A percentile compares a stretch with the other conserved stretches of the same genome.
Conservation (phyloP, 2,797 vertebrate genomes). For the Rhinogobio ventralis region DNA sequence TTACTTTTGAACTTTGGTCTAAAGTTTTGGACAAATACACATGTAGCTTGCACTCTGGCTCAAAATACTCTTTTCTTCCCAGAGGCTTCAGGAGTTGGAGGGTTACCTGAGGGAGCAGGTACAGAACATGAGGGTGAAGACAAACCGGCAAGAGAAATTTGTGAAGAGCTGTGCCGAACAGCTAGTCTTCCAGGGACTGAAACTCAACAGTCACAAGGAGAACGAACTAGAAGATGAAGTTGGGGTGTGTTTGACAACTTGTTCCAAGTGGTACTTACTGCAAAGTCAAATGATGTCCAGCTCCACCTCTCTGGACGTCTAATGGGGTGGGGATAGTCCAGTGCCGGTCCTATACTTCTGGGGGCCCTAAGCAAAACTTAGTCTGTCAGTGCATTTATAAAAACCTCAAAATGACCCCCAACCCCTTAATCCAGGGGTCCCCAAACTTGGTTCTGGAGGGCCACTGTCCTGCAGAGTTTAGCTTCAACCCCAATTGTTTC, state of each 20-base stretch:
- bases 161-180: slow-evolving; percentile 75
- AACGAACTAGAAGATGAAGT: slow-evolving; percentile 73
- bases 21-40: not conserved
- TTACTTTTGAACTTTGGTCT: not conserved
- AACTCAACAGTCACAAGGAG: slow-evolving; percentile 74
- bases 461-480: no score
- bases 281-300: no score
- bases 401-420: no score
- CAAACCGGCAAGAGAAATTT: slow-evolving; percentile 70
- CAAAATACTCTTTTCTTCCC: not conserved
- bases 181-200: slow-evolving; percentile 76
- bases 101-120: slow-evolving; percentile 74
- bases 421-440: no score
- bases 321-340: no score
- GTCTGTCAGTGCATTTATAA: no score
- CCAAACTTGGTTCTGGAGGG: no score
- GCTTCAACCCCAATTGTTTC: no score
- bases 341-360: no score
- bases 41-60: not conserved
- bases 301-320: no score
- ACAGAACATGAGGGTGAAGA: slow-evolving; percentile 76
- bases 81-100: slow-evolving; percentile 76
- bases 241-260: slow-evolving; percentile 70
- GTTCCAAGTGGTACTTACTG: no score
- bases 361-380: no score